A percentile compares a stretch with the other conserved stretches of the same genome.
Conservation (phyloP, 2,113 vertebrate species). For the Bos indicus region DNA sequence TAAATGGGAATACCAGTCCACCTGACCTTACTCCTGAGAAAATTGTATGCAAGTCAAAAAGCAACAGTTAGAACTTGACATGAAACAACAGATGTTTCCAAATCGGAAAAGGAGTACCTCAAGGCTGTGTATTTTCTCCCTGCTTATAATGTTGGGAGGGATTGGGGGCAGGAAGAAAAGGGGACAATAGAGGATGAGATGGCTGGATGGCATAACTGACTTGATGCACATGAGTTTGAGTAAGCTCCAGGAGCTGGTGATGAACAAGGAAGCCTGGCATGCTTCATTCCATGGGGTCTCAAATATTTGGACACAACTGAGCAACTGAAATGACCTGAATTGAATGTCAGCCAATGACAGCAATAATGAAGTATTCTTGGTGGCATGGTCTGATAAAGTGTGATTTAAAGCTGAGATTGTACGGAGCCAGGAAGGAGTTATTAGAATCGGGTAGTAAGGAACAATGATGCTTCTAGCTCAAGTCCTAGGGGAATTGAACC, state of each 20-base stretch:
- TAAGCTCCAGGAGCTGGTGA: rapidly evolving
- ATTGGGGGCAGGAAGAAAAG: neutral
- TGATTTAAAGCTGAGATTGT: neutral
- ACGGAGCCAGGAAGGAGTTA: neutral
- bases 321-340: neutral
- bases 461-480: neutral
- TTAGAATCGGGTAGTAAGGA: neutral
- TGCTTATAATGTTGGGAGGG: neutral
- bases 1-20: neutral
- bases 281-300: neutral
- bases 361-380: rapidly evolving
- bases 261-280: neutral
- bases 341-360: neutral
- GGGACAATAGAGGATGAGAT: neutral
- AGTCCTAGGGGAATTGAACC: rapidly evolving
- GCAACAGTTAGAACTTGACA: neutral
- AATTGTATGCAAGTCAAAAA: neutral
- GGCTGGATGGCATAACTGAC: neutral
- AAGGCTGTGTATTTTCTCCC: neutral
- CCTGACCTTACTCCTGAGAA: neutral
- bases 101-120: neutral
- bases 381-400: neutral
- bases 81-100: neutral
- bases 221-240: neutral
- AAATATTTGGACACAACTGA: neutral